Percentiles rank a stretch among this genome's conserved stretches.
Evolutionary conservation across 2,888 invertebrate genomes (phyloP).

Genomic region (Hermaeophaga mercurialis): DNA sequence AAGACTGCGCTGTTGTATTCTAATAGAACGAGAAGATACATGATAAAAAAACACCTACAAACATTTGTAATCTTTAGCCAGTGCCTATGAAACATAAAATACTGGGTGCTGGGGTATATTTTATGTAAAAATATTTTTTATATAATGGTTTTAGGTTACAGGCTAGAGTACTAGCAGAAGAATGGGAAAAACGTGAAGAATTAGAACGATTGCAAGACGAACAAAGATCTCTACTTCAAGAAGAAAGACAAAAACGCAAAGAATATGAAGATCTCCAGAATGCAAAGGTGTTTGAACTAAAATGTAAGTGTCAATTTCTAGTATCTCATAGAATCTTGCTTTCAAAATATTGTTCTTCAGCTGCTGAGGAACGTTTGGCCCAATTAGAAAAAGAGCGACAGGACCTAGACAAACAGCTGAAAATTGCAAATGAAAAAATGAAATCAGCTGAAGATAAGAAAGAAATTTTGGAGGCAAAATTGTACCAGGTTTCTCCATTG

Average conservation of each 20-base stretch:
- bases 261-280: constrained; percentile 75
- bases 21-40: too few species aligned
- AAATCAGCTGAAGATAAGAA: constrained; percentile 68
- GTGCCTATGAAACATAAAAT: too few species aligned
- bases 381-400: constrained; percentile 74
- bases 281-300: constrained; percentile 71
- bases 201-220: constrained; percentile 79
- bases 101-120: too few species aligned
- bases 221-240: constrained; percentile 72
- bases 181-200: constrained; percentile 83
- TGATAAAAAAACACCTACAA: too few species aligned
- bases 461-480: constrained; percentile 63
- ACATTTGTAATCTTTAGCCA: too few species aligned
- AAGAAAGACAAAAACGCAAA: constrained; percentile 74
- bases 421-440: constrained; percentile 71
- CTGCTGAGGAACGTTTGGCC: constrained; percentile 71
- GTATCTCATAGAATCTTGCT: background rate
- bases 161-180: constrained; percentile 77
- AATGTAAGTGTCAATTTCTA: constrained; percentile 61
- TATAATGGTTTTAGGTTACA: constrained; percentile 59
- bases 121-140: background rate
- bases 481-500: constrained; percentile 62
- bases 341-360: constrained; percentile 52
- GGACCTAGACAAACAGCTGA: constrained; percentile 72
- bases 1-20: too few species aligned